phyloP scores from a whole-genome alignment of 2,797 vertebrate species.

The Leontocebus nigricollis region DNA sequence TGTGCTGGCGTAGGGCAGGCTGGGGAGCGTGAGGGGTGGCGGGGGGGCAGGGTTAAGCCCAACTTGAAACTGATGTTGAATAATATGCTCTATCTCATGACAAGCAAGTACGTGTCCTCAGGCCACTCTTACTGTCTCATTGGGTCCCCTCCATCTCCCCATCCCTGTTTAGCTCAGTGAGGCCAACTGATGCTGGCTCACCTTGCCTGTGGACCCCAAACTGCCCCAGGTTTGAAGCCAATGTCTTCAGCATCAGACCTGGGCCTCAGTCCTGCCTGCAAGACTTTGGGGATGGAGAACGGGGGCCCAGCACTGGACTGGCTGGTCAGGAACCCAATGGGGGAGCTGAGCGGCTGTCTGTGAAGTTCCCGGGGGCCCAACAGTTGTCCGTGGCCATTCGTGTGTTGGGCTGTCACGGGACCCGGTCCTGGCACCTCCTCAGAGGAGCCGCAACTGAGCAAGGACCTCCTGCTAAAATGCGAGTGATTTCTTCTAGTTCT shows the following conservation, averaged over 20 bases:
- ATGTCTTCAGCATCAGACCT: not conserved
- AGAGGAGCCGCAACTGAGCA: not conserved
- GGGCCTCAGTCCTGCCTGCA: not conserved
- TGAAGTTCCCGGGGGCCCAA: not conserved
- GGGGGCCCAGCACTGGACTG: not conserved
- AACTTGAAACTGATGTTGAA: not conserved
- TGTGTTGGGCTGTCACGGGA: not conserved
- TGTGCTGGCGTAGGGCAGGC: not conserved
- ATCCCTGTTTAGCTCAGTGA: not conserved
- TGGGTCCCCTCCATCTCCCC: not conserved
- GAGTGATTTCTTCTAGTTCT: not conserved
- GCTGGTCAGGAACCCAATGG: not conserved
- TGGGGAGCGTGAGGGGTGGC: not conserved
- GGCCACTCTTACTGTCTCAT: not conserved
- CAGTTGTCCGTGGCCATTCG: not conserved
- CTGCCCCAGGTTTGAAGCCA: not conserved
- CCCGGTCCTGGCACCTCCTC: not conserved
- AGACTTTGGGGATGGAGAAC: not conserved
- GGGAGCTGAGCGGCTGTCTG: not conserved
- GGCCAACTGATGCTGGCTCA: not conserved
- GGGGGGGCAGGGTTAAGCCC: not conserved
- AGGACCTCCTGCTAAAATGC: not conserved
- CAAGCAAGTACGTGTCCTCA: not conserved
- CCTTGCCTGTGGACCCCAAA: not conserved
- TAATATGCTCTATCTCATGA: too few relatives aligned